These are phyloP conservation scores for Dorcus parallelipipedus DNA, from an alignment of 2,888 invertebrate species.

Conservation along the genomic window DNA sequence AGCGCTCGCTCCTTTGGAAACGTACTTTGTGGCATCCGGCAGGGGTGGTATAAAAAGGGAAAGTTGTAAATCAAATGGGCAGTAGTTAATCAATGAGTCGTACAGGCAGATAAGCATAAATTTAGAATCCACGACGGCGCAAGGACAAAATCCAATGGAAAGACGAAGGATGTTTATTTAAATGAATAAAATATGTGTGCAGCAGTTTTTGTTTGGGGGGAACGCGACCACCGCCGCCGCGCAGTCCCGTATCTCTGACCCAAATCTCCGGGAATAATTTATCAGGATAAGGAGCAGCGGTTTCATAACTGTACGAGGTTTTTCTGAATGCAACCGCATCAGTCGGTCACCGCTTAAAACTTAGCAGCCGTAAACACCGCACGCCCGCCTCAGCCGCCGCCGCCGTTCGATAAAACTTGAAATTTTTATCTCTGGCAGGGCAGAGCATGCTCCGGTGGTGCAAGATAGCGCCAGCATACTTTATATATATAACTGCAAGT, in stretches of 20 bases:
- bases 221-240: slow-evolving; percentile 7
- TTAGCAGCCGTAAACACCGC: slow-evolving; percentile 16
- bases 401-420: slow-evolving; percentile 27
- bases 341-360: slow-evolving; percentile 20
- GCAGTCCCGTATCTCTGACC: slow-evolving; percentile 27
- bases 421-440: slow-evolving; percentile 28
- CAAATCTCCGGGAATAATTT: slow-evolving; percentile 32
- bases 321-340: slow-evolving; percentile 17
- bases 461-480: slow-evolving; percentile 21
- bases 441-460: slow-evolving; percentile 17
- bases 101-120: no score
- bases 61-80: no score
- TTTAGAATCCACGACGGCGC: neutral
- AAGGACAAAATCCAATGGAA: neutral
- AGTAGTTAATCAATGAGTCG: no score
- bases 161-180: neutral
- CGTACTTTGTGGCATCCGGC: no score
- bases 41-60: no score
- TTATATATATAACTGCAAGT: slow-evolving; percentile 30
- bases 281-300: slow-evolving; percentile 27
- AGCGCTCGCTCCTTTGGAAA: no score
- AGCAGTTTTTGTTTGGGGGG: slow-evolving; percentile 16
- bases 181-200: slow-evolving; percentile 9
- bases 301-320: slow-evolving; percentile 24
- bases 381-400: neutral